These are phyloP conservation scores for Xenopus laevis DNA, from an alignment of 2,113 vertebrate genomes.

Conservation along the genomic window DNA sequence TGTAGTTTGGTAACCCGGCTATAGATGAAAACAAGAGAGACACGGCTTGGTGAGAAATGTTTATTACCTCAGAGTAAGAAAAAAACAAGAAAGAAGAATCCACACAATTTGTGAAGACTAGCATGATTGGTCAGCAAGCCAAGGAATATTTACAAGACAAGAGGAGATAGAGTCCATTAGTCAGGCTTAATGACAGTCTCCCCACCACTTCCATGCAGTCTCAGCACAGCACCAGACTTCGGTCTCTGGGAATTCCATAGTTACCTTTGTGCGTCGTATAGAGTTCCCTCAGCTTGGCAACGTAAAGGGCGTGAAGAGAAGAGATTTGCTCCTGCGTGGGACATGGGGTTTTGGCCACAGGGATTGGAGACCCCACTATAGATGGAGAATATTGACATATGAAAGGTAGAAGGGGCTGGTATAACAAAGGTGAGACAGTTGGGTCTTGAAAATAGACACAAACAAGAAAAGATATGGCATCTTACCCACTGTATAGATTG, in stretches of 20 bases:
- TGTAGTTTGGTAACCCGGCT: too few species aligned
- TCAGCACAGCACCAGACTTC: conserved; percentile 49
- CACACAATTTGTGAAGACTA: not conserved
- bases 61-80: not conserved
- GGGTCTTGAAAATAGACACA: not conserved
- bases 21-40: too few species aligned
- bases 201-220: not conserved
- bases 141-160: not conserved
- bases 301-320: conserved; percentile 53
- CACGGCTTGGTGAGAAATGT: not conserved
- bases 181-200: too few species aligned
- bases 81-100: too few species aligned
- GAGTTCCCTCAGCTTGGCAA: conserved; percentile 53
- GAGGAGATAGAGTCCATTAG: not conserved
- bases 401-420: not conserved
- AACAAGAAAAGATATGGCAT: not conserved
- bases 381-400: not conserved
- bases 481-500: conserved; percentile 27
- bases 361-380: conserved; percentile 60
- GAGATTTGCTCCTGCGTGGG: conserved; percentile 57
- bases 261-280: conserved; percentile 58
- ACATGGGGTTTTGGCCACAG: conserved; percentile 46
- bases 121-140: not conserved
- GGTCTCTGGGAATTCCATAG: conserved; percentile 48
- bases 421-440: not conserved